Conservation (phyloP, 1,140 invertebrate species). For the Eupeodes corollae region DNA sequence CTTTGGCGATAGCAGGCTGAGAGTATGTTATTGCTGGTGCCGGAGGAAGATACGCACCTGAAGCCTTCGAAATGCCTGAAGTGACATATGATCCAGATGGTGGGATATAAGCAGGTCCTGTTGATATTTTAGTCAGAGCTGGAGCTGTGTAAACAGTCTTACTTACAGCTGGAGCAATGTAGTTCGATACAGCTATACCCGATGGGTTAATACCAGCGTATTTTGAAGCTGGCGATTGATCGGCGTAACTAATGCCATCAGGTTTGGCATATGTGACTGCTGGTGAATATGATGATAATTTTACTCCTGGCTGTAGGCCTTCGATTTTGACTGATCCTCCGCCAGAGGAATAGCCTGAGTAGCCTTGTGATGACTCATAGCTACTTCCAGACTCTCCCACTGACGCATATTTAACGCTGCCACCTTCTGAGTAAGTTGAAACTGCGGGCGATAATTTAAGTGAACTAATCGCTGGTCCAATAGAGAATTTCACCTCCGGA, state of each 20-base stretch:
- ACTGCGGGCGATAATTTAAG: conserved; percentile 21
- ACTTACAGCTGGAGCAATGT: conserved; percentile 20
- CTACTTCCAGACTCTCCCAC: conserved; percentile 16
- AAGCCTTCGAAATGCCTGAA: neutral
- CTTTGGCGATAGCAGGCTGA: neutral
- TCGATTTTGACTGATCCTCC: conserved; percentile 16
- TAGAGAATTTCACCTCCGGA: conserved; percentile 28
- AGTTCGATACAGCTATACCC: conserved; percentile 26
- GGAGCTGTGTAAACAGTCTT: conserved; percentile 8
- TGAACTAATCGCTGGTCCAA: conserved; percentile 23
- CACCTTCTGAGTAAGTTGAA: conserved; percentile 26
- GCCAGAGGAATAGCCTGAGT: conserved; percentile 18
- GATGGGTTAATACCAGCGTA: conserved; percentile 28
- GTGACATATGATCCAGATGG: no score
- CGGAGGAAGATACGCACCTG: conserved; percentile 15
- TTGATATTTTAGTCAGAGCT: conserved; percentile 11
- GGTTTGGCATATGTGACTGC: conserved; percentile 22
- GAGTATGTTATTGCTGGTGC: conserved; percentile 2
- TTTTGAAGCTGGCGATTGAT: conserved; percentile 31
- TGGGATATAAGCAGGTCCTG: neutral
- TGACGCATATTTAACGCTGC: conserved; percentile 20
- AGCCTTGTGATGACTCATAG: conserved; percentile 19
- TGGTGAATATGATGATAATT: conserved; percentile 5
- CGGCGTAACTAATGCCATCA: conserved; percentile 23
- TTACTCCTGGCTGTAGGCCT: conserved; percentile 13